Base-by-base conservation (phyloP, 2,888 invertebrate species). In the Acanthococcus lagerstroemiae region DNA sequence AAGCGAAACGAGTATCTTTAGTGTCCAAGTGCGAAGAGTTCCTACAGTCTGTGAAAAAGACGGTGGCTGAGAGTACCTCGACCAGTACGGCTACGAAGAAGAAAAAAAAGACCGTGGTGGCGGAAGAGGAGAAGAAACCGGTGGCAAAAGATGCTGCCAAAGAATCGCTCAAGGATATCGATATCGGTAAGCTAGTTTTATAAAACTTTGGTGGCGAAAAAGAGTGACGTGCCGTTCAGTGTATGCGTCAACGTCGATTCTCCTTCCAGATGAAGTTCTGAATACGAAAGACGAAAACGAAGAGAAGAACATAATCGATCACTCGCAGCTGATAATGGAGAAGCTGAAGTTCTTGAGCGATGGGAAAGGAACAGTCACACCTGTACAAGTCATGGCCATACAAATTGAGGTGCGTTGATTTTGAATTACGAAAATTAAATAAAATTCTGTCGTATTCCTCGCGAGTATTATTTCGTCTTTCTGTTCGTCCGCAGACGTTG, bases 311-410 rank as follows among this genome's bases (percentile, higher is more conserved):
- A 67, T 67, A 52, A 66, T 67, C 54, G 70, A 69, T 48, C 48
- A 72, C 55, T 71, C 73, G 17, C 68, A 76, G 27, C 74, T 79
- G 6, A 77, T 83, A 56, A 77, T 76, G 68, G 82, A 82, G 70
- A 84, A 84, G 73, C 75, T 83, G 46, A 77, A 75, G 68, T 84
- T 83, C 73, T 73, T 84, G 60, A 79, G 80, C 24, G 65, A 67
- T 48, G 82, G 81, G 4, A 79, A 80, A 70, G 78, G 78, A 12
- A 74, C 76, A 24, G 78, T 81, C 19, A 80, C 81, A 50, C 79
- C 83, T 4, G 82, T 83, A 48, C 83, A 83, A 76, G 74, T 78
- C 26, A 81, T 84, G 80, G 76, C 79, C 50, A 81, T 83, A 71
- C 83, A 84, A 75, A 76, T 83, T 70, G 81, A 83, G 75, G 84